Evolutionary conservation across 2,888 invertebrate species (phyloP), one percentile per base, ranked within the genome.

Genomic region (Trimorus sp.): DNA sequence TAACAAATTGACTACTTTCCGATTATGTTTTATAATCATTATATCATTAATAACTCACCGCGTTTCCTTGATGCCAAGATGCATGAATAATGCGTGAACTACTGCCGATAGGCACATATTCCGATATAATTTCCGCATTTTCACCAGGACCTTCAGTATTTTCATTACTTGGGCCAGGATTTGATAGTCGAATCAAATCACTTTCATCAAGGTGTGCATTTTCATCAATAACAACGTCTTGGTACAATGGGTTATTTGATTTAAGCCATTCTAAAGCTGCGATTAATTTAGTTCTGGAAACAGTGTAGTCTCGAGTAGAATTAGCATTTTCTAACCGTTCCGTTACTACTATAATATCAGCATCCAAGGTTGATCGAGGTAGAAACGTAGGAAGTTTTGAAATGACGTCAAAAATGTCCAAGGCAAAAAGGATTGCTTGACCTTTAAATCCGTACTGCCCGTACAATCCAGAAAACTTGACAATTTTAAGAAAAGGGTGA

Each of bases 401-500:
- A 36, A 12, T 53, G 12, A 71, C 45, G 1, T 70, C 40, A 36
- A 70, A 70, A 60, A 70, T 70, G 42, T 70, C 70, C n/a, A 7
- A 9, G 8, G 70, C 70, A 70, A 70, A 70, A 26, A 69, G 53
- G 5, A 70, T 60, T 16, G 70, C 53, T 70, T 70, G 51, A 53
- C 70, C 60, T 26, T 60, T 60, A 36, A 70, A 70, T n/a, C 70
- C 70, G 14, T 60, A 70, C 36, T 70, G 70, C 8, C 70, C 53
- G 14, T 70, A 70, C 14, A 60, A 70, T 51, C 53, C 70, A 8
- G 59, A 58, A 60, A 70, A 70, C 37, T 69, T 69, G 7, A 69
- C 45, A 49, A 69, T 59, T 69, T 69, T 69, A 0, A 69, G 1
- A 49, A 69, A 59, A 38, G 59, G 59, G 14, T 70, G 2, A 38